Evolutionary conservation across 2,113 vertebrate genomes (phyloP), one percentile per base, ranked within the genome.

Genomic region (Gallinago undulata): DNA sequence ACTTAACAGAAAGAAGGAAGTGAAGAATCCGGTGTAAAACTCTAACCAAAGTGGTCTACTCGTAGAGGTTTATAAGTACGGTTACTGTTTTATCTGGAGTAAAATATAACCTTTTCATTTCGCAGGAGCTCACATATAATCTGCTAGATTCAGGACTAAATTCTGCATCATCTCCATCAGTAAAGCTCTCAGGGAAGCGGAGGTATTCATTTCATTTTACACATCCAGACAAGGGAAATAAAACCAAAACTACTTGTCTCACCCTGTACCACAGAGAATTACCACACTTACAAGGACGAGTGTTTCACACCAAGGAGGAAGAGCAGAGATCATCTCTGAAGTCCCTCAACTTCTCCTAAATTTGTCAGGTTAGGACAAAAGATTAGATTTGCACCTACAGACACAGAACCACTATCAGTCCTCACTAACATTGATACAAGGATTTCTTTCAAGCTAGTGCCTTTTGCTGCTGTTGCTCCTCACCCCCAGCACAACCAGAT

Each of bases 401-500:
- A 13, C 30, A 35, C 53, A 35, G 3, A 19, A 31, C 8, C 35
- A n/a, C 53, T 28, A 35, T 14, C 51, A 21, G 45, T 35, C 45
- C 39, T 41, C 0, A 0, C 18, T 37, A 69, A 28, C 13, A 22
- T 3, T 10, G 18, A 41, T 6, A 33, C 24, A 51, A 27, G 14
- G 41, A 28, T 12, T 23, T 25, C 45, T 35, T 31, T 11, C 67
- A 51, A 24, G 22, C 21, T 3, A 5, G 21, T 15, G 25, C 30
- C 33, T 60, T 66, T 51, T 33, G 59, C 51, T 43, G 87, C 48
- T 53, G 45, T 19, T 55, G 45, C 41, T 41, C 45, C 18, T 50
- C 2, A 0, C 12, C 24, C 22, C 33, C 28, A 31, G 55, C 25
- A 79, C 1, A 1, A 41, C 37, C 43, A 67, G 53, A 48, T 0